Evolutionary conservation across 2,888 invertebrate species (phyloP).

Genomic region (Taphrorychus bicolor): DNA sequence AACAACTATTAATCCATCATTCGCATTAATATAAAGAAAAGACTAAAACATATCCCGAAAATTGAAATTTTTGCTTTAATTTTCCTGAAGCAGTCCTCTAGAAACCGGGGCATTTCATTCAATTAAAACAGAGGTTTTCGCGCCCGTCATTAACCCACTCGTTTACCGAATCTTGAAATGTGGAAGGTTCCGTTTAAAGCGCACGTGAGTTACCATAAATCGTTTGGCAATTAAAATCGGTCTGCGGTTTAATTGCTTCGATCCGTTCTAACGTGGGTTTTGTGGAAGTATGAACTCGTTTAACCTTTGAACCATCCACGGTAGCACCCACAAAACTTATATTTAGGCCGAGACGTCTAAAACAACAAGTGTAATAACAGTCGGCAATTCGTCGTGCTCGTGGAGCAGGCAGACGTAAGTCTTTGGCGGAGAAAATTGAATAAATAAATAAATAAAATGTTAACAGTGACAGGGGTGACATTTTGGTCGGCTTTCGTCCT

Average conservation of each 20-base stretch:
- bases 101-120: too few species aligned
- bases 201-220: too few species aligned
- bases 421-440: not conserved
- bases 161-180: too few species aligned
- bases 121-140: too few species aligned
- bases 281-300: not conserved
- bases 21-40: not conserved
- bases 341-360: not conserved
- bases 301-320: not conserved
- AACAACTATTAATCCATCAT: not conserved
- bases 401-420: not conserved
- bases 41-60: not conserved
- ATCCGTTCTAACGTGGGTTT: not conserved
- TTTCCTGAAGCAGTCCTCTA: too few species aligned
- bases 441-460: conserved; percentile 2
- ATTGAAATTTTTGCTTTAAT: too few species aligned
- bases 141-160: too few species aligned
- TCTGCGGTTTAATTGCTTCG: not conserved
- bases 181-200: too few species aligned
- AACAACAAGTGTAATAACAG: not conserved
- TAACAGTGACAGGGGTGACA: not conserved
- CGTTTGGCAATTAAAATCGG: not conserved
- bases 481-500: not conserved
- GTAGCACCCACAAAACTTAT: not conserved
- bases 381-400: not conserved